Evolutionary conservation across 2,888 invertebrate genomes (phyloP).

Genomic region (Pocota personata): DNA sequence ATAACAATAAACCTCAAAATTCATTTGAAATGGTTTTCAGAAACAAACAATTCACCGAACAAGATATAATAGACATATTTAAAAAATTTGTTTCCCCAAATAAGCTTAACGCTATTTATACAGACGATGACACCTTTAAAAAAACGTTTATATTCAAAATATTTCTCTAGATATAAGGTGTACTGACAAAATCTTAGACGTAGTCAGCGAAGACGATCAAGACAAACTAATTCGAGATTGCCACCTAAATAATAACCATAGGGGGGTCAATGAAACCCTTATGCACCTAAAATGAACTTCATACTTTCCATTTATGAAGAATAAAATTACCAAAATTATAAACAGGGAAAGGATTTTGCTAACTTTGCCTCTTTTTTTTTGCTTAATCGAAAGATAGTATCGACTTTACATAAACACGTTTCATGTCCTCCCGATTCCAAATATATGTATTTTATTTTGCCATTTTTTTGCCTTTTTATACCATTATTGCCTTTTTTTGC

Average conservation of each 20-base stretch:
- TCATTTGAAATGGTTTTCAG: conserved; percentile 50
- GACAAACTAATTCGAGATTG: conserved; percentile 5
- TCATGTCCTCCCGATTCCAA: too few relatives aligned
- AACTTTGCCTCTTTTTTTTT: too few relatives aligned
- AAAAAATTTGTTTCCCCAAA: conserved; percentile 69
- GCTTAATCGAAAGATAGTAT: too few relatives aligned
- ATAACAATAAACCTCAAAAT: conserved; percentile 20
- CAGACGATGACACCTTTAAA: conserved; percentile 70
- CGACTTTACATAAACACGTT: too few relatives aligned
- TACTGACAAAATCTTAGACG: not conserved
- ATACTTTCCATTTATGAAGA: conserved; percentile 50
- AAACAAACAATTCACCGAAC: conserved; percentile 62
- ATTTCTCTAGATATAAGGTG: conserved; percentile 17
- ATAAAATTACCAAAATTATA: conserved; percentile 15
- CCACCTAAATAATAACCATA: conserved; percentile 7
- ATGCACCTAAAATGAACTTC: conserved; percentile 19
- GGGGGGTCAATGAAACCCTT: conserved; percentile 21
- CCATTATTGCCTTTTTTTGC: too few relatives aligned
- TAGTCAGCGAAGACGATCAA: not conserved
- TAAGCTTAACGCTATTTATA: conserved; percentile 66
- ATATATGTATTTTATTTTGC: too few relatives aligned
- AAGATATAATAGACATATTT: conserved; percentile 51
- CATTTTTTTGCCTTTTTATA: too few relatives aligned
- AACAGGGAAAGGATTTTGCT: too few relatives aligned
- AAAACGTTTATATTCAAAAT: conserved; percentile 48